phyloP scores from a whole-genome alignment of 2,113 vertebrate species.

The Ramphastos sulfuratus region DNA sequence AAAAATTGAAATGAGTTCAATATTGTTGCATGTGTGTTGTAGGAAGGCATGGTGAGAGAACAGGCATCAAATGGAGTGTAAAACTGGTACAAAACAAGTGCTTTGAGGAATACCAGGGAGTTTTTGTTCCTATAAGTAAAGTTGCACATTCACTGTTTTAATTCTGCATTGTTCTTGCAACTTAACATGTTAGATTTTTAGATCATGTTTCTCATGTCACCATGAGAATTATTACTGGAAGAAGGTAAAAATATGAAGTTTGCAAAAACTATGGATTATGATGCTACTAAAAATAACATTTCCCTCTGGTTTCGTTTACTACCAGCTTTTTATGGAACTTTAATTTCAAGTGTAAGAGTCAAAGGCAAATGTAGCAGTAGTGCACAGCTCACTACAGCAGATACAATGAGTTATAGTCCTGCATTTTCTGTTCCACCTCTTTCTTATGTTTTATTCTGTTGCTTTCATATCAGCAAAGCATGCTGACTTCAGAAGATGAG shows the following conservation, averaged over 20 bases:
- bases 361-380: neutral
- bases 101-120: neutral
- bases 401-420: neutral
- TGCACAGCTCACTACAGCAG: neutral
- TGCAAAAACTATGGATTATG: neutral
- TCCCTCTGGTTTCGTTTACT: neutral
- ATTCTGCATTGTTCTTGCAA: neutral
- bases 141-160: neutral
- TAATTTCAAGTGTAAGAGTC: neutral
- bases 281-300: neutral
- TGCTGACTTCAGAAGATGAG: neutral
- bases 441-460: neutral
- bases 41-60: neutral
- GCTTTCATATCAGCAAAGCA: neutral
- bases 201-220: neutral
- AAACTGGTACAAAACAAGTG: neutral
- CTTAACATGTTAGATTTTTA: neutral
- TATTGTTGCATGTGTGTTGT: conserved; percentile 34
- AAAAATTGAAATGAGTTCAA: conserved; percentile 68
- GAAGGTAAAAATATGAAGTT: neutral
- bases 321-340: neutral
- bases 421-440: neutral
- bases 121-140: neutral
- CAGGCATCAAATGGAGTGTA: neutral
- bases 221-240: neutral